phyloP scores from a whole-genome alignment of 2,888 invertebrate genomes.

The Plebejus anna region DNA sequence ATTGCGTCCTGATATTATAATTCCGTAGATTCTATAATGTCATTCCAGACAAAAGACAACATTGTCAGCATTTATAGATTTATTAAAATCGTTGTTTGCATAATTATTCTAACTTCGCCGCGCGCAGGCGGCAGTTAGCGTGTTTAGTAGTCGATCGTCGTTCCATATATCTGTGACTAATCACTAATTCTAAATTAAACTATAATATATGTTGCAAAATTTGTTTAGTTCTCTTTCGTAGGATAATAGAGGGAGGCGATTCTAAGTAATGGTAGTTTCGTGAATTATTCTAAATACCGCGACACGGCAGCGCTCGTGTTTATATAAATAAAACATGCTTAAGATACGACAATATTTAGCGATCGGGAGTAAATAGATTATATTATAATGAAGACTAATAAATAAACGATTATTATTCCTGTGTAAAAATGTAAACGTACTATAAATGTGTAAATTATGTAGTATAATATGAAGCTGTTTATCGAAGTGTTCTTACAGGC shows the following conservation, averaged over 20 bases:
- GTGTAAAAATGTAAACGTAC: slow-evolving; percentile 79
- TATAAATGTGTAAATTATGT: slow-evolving; percentile 77
- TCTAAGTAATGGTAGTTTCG: slow-evolving; percentile 49
- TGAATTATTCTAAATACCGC: slow-evolving; percentile 54
- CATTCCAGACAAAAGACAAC: slow-evolving; percentile 79
- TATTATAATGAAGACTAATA: slow-evolving; percentile 71
- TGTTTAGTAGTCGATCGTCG: slow-evolving; percentile 58
- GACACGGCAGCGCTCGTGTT: slow-evolving; percentile 58
- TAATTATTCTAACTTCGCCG: slow-evolving; percentile 47
- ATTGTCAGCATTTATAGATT: slow-evolving; percentile 77
- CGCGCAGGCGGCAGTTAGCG: slow-evolving; percentile 55
- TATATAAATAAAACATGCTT: slow-evolving; percentile 59
- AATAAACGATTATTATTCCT: slow-evolving; percentile 72
- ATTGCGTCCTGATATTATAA: slow-evolving; percentile 53
- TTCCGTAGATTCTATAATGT: slow-evolving; percentile 57
- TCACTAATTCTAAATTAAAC: slow-evolving; percentile 51
- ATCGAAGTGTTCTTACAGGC: slow-evolving; percentile 78
- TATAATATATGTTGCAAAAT: slow-evolving; percentile 47
- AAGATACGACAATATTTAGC: slow-evolving; percentile 79
- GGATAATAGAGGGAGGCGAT: slow-evolving; percentile 41
- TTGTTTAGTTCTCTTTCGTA: slow-evolving; percentile 43
- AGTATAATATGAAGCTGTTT: slow-evolving; percentile 75
- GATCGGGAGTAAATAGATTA: slow-evolving; percentile 73
- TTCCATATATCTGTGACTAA: slow-evolving; percentile 57
- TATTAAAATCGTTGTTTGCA: slow-evolving; percentile 47